Percentiles rank a stretch among this genome's conserved stretches.
These are phyloP conservation scores for Coryphaenoides rupestris DNA, from an alignment of 2,113 vertebrate species.

Conservation along the genomic window DNA sequence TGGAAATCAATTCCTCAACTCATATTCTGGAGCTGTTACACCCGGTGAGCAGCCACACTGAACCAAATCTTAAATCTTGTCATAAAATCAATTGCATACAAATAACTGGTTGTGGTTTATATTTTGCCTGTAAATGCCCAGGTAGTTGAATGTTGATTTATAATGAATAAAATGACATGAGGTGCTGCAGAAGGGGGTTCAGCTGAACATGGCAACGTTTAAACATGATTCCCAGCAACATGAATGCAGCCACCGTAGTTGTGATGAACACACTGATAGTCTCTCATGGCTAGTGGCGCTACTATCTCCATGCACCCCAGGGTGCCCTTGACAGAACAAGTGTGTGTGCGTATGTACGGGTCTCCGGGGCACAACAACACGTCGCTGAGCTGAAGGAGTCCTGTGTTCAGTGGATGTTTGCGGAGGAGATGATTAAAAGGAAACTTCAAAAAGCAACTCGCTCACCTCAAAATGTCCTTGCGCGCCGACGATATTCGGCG, in stretches of 20 bases:
- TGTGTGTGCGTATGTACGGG: neutral
- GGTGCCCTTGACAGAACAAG: slow-evolving; percentile 28
- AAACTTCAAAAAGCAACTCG: neutral
- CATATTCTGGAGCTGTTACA: neutral
- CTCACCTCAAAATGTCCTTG: neutral
- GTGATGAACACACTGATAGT: no score
- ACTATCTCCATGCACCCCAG: neutral
- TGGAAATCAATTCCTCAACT: slow-evolving; percentile 21
- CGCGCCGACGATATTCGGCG: no score
- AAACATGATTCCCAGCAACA: no score
- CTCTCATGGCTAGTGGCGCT: neutral
- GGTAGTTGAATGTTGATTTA: no score
- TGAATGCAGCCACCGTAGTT: no score
- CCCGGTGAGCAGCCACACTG: neutral
- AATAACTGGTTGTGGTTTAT: no score
- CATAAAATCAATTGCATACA: neutral
- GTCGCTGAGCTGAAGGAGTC: slow-evolving; percentile 10
- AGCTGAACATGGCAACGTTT: no score
- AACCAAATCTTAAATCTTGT: neutral
- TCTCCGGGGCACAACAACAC: neutral
- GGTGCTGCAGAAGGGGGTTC: no score
- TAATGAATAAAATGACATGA: no score
- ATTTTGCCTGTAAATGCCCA: no score
- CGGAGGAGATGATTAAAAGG: slow-evolving; percentile 12
- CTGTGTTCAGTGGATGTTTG: no score